A percentile compares a stretch with the other conserved stretches of the same genome.
These are phyloP conservation scores for Lagria hirta DNA, from an alignment of 2,888 invertebrate species.

Conservation along the genomic window DNA sequence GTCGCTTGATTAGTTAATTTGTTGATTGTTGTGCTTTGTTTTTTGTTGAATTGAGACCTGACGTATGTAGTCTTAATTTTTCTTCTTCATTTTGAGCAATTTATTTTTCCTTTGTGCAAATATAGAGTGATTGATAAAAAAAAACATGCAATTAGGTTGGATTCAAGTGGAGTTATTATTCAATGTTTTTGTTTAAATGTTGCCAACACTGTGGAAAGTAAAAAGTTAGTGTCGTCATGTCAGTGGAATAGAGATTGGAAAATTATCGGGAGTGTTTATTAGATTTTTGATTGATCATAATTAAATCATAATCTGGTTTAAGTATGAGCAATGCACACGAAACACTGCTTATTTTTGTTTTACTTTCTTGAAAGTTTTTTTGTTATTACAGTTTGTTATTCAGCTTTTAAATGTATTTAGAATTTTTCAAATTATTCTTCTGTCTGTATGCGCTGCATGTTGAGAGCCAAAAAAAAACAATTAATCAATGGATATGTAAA, in stretches of 20 bases:
- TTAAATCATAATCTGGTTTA: slow-evolving; percentile 30
- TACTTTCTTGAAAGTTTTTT: slow-evolving; percentile 7
- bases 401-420: slow-evolving; percentile 41
- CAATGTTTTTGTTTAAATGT: slow-evolving; percentile 40
- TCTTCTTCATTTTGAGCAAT: slow-evolving; percentile 31
- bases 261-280: slow-evolving; percentile 37
- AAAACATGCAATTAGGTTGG: slow-evolving; percentile 15
- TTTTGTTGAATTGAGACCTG: slow-evolving; percentile 20
- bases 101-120: slow-evolving; percentile 37
- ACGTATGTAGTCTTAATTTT: slow-evolving; percentile 33
- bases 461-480: slow-evolving; percentile 32
- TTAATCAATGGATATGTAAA: slow-evolving; percentile 33
- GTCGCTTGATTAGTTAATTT: no score
- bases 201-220: slow-evolving; percentile 39
- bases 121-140: slow-evolving; percentile 29
- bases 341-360: slow-evolving; percentile 18
- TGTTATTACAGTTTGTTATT: slow-evolving; percentile 32
- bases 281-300: slow-evolving; percentile 25
- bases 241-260: slow-evolving; percentile 27
- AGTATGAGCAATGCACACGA: slow-evolving; percentile 8
- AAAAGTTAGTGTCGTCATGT: slow-evolving; percentile 38
- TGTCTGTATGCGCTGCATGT: slow-evolving; percentile 39
- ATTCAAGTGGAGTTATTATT: slow-evolving; percentile 23
- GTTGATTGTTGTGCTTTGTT: slow-evolving; percentile 29
- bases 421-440: slow-evolving; percentile 40